Conservation (phyloP, 2,888 invertebrate species). For the Chymomyza amoena region DNA sequence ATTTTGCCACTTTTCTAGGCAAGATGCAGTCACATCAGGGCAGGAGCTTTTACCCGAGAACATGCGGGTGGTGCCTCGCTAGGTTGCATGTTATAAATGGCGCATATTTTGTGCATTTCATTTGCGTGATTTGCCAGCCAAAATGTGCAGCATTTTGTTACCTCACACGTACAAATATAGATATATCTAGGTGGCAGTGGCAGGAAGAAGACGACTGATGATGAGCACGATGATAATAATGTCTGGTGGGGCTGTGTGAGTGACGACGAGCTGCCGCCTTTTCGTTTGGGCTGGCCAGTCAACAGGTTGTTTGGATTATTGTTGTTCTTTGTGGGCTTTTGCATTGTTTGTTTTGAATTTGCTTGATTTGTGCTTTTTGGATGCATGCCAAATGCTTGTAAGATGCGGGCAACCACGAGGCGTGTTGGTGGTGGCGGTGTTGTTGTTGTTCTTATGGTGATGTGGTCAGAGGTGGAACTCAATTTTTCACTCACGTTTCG, state of each 20-base stretch:
- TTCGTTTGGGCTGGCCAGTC: too few species aligned
- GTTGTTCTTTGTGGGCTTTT: background rate
- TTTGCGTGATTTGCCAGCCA: slow-evolving; percentile 68
- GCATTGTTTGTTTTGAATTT: slow-evolving; percentile 12
- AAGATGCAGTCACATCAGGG: slow-evolving; percentile 13
- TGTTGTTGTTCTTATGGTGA: background rate
- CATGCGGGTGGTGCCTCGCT: background rate
- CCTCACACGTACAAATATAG: slow-evolving; percentile 15
- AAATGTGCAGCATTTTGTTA: slow-evolving; percentile 42
- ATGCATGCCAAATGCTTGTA: slow-evolving; percentile 38
- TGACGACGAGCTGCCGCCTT: background rate
- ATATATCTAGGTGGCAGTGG: slow-evolving; percentile 4
- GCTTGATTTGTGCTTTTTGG: slow-evolving; percentile 37
- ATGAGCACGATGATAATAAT: slow-evolving; percentile 15
- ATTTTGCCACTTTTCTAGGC: slow-evolving; percentile 41
- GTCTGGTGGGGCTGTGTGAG: slow-evolving; percentile 2
- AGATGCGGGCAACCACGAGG: background rate
- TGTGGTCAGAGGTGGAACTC: too few species aligned
- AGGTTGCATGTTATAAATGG: slow-evolving; percentile 59
- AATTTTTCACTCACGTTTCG: too few species aligned
- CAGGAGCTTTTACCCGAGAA: slow-evolving; percentile 4
- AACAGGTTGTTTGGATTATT: slow-evolving; percentile 31
- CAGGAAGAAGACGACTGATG: background rate
- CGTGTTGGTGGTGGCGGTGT: slow-evolving; percentile 1
- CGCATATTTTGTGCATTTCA: slow-evolving; percentile 72